These are phyloP conservation scores for Microctonus hyperodae DNA, from an alignment of 2,888 invertebrate species.

Conservation along the genomic window DNA sequence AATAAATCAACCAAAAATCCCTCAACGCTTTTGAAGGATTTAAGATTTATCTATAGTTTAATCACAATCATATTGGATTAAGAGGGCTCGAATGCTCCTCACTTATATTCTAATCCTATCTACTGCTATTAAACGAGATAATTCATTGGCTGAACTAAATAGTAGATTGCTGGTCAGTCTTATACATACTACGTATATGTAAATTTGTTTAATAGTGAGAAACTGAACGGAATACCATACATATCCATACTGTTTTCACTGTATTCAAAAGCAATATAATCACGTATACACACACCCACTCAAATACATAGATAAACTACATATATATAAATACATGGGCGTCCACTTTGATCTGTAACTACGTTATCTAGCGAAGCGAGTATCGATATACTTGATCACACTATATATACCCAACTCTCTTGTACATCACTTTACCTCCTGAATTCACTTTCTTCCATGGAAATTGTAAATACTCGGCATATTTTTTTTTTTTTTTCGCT, in stretches of 20 bases:
- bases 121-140: conserved; percentile 7
- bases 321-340: conserved; percentile 18
- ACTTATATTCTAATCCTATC: conserved; percentile 5
- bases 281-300: conserved; percentile 21
- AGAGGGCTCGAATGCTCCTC: conserved; percentile 3
- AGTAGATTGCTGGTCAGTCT: conserved; percentile 2
- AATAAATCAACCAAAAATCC: background rate
- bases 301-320: too few species aligned
- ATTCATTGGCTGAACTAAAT: conserved; percentile 15
- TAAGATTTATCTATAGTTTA: background rate
- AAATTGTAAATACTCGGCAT: background rate
- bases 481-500: background rate
- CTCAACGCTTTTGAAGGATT: background rate
- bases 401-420: conserved; percentile 30
- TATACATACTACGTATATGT: background rate
- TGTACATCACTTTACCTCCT: conserved; percentile 4
- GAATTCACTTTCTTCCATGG: background rate
- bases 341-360: conserved; percentile 50
- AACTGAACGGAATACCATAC: background rate
- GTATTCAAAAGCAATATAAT: background rate
- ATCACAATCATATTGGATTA: conserved; percentile 4
- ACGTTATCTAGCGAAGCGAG: conserved; percentile 48
- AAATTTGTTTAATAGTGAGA: background rate
- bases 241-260: background rate
- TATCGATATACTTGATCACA: conserved; percentile 49